Evolutionary conservation across 64 coral and sea anemone species (phyloP), one percentile per base, ranked within the genome.

Genomic region (Catalaphyllia jardinei): DNA sequence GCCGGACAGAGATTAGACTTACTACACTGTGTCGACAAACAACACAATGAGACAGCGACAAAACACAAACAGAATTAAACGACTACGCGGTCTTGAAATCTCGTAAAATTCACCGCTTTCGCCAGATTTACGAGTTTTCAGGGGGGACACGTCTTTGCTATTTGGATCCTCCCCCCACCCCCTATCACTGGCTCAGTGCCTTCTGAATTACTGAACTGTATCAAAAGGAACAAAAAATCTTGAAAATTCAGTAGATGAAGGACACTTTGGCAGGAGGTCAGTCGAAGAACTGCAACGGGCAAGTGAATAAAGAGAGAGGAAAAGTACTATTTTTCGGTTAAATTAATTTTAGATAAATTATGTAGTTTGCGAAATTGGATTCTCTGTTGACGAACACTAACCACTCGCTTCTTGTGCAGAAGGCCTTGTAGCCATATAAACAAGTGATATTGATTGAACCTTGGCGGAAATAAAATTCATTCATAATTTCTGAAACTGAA

Each of bases 1-100:
- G 29, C 13, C 57, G 35, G 57, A 62, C 27, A 57, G 28, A 20
- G 62, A 4, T 83, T 39, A 65, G 20, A n/a, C 60, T 51, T 71
- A 0, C 42, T 71, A 71, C 29, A 51, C 24, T 24, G 27, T 85
- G 81, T 10, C 63, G 81, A 71, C 42, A 71, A 85, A 85, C 31
- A 39, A 9, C 59, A 1, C 33, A 67, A 39, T 65, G 31, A 31
- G 81, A 85, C 55, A 31, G 29, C 62, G 81, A 69, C 62, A 85
- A 17, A 85, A 85, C 81, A 85, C 20, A 71, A 85, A 85, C 81
- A 85, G 81, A 85, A 5, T 52, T 67, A 83, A 63, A 30, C 59
- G 52, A 28, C 52, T 31, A 22, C 11, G 3, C 77, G 59, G 77
- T 60, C 22, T 60, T 5, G 17, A 62, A 30, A 63, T 17, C 30